Percentiles rank a stretch among this genome's conserved stretches.
Evolutionary conservation across 2,113 vertebrate species (phyloP).

Genomic region (Echinops telfairi): DNA sequence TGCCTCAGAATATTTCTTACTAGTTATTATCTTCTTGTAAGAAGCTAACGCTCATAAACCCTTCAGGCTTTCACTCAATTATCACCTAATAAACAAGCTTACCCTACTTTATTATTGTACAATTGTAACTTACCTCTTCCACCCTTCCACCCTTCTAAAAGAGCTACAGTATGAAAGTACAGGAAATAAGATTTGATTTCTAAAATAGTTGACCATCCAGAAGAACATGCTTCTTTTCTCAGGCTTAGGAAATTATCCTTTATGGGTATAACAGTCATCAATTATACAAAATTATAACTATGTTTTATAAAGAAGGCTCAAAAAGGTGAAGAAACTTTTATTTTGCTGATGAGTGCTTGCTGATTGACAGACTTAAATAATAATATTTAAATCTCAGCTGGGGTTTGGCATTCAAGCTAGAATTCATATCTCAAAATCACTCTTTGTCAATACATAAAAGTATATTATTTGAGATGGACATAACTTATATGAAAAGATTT

Average conservation of each 20-base stretch:
- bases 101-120: neutral
- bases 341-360: neutral
- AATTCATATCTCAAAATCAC: conserved; percentile 49
- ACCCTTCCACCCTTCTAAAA: neutral
- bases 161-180: neutral
- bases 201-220: neutral
- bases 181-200: neutral
- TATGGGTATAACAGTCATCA: neutral
- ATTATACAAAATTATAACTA: neutral
- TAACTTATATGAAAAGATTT: conserved; percentile 3
- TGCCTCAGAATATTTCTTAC: neutral
- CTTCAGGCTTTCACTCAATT: neutral
- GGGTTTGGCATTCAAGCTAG: neutral
- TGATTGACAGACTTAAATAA: conserved; percentile 21
- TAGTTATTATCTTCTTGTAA: neutral
- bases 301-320: neutral
- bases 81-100: neutral
- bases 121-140: neutral
- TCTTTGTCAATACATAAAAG: neutral
- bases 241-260: neutral
- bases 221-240: neutral
- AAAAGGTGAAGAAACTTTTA: neutral
- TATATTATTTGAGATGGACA: conserved; percentile 32
- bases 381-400: neutral
- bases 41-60: neutral